Percentiles rank a stretch among this genome's conserved stretches.
phyloP scores from a whole-genome alignment of 2,888 invertebrate species.

The Brenthis hecate region DNA sequence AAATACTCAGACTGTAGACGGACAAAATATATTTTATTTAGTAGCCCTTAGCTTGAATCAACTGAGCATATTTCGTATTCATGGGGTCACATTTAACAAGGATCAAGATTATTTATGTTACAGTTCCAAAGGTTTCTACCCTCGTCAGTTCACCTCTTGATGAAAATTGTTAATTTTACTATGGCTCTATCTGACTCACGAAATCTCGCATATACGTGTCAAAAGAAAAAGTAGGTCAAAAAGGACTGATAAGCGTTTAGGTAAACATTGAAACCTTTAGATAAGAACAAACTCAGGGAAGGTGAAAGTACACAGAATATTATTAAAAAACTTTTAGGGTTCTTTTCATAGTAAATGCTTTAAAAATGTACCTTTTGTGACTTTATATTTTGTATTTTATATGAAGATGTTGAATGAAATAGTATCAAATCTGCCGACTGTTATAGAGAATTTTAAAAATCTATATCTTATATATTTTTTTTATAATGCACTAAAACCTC shows the following conservation, averaged over 20 bases:
- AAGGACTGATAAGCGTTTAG: conserved; percentile 13
- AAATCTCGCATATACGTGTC: background rate
- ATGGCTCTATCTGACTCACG: background rate
- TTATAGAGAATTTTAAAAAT: too few relatives aligned
- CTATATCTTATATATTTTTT: background rate
- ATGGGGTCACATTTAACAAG: too few relatives aligned
- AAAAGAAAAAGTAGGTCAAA: conserved; percentile 9
- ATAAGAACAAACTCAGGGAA: conserved; percentile 9
- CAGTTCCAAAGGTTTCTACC: too few relatives aligned
- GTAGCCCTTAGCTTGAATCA: too few relatives aligned
- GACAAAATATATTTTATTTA: too few relatives aligned
- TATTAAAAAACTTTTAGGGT: conserved; percentile 14
- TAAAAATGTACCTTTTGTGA: background rate
- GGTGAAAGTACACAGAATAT: background rate
- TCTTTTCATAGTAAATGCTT: background rate
- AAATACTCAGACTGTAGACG: too few relatives aligned
- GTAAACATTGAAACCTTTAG: background rate
- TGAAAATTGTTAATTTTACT: background rate
- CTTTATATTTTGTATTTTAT: background rate
- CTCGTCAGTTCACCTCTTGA: background rate
- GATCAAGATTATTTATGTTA: too few relatives aligned
- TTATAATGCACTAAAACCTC: background rate
- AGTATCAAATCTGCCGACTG: too few relatives aligned
- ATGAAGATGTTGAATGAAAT: too few relatives aligned
- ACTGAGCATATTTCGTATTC: too few relatives aligned